Percentiles rank a stretch among this genome's conserved stretches.
phyloP scores from a whole-genome alignment of 1,140 invertebrate species.

The Leptestheria dahalacensis region DNA sequence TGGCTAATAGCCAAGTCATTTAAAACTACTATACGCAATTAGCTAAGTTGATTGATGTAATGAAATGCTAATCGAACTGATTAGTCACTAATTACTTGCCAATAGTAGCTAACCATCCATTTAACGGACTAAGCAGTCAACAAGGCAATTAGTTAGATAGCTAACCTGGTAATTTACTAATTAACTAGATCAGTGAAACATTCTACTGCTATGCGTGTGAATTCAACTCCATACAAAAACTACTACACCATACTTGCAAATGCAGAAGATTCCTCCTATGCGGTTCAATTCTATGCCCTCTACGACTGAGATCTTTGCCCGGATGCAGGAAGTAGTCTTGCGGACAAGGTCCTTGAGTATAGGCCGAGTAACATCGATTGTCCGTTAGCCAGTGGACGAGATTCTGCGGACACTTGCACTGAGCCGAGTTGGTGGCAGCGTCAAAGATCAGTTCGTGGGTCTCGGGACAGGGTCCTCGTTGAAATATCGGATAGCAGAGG shows the following conservation, averaged over 20 bases:
- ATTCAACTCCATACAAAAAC: too few relatives aligned
- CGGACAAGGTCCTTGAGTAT: constrained; percentile 15
- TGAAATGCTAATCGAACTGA: too few relatives aligned
- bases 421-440: constrained; percentile 2
- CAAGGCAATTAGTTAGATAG: too few relatives aligned
- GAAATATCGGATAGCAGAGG: constrained; percentile 70
- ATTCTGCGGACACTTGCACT: constrained; percentile 14
- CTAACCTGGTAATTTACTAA: too few relatives aligned
- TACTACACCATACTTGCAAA: constrained; percentile 1
- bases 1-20: too few relatives aligned
- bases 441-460: constrained; percentile 54
- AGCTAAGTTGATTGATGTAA: too few relatives aligned
- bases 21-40: too few relatives aligned
- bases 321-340: constrained; percentile 15
- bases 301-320: background rate
- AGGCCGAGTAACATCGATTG: constrained; percentile 13
- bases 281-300: background rate
- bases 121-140: too few relatives aligned
- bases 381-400: constrained; percentile 14
- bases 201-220: too few relatives aligned
- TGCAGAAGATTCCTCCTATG: background rate
- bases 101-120: too few relatives aligned
- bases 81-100: too few relatives aligned
- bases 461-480: constrained; percentile 51
- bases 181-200: too few relatives aligned